Evolutionary conservation across 2,888 invertebrate species (phyloP), one percentile per base, ranked within the genome.

Genomic region (Micropterix aruncella): DNA sequence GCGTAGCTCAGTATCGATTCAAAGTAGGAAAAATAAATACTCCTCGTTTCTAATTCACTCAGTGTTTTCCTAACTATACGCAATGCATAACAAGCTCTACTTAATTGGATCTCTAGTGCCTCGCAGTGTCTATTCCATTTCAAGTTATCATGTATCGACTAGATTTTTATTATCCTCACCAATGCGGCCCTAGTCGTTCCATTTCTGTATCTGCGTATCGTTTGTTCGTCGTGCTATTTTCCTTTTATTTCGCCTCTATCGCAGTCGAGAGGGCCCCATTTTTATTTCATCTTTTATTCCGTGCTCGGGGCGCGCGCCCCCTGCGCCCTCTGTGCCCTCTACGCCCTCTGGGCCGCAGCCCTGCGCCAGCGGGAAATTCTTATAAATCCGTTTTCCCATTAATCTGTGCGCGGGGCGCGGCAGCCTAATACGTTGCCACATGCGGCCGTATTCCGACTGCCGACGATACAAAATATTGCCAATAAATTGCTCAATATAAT

Each of bases 181-280:
- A 39, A 18, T 27, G n/a, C 42, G 27, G 27, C 37, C 37, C 44
- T 47, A 42, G 27, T 27, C 27, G 5, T 62, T 60, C 60, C 60
- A 56, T 58, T 56, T 55, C 53, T 54, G 27, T 27, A 27, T 27
- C 27, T 27, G 27, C 27, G 27, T 27, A 27, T 27, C 27, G 27
- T 27, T 27, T 27, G 27, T 27, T 27, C 27, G 27, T 27, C 27
- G 27, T 12, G 27, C 27, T 27, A 27, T 27, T 27, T 27, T 27
- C 27, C 27, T 27, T 27, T 27, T 27, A 7, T 27, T 12, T 27
- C 54, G 52, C 52, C 55, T 54, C 56, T 57, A 54, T 55, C 55
- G n/a, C n/a, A n/a, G n/a, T 27, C 27, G 12, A 27, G 27, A 27
- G 27, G 27, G 27, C 53, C 52, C 51, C 47, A 15, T 27, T 40